phyloP scores from a whole-genome alignment of 2,888 invertebrate genomes.

The Lochmaea capreae region DNA sequence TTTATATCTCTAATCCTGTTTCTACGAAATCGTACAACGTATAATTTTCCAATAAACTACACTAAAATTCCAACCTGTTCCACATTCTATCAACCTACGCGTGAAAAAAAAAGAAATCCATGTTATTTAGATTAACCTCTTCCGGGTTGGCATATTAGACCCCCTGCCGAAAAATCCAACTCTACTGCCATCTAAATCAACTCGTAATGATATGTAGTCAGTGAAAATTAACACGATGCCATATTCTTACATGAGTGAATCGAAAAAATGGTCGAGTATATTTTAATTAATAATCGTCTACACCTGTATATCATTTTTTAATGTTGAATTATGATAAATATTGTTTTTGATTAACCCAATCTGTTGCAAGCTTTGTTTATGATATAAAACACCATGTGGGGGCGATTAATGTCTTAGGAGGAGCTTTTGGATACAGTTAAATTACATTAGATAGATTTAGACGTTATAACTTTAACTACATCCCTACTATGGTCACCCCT shows the following conservation, averaged over 20 bases:
- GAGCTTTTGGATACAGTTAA: no score
- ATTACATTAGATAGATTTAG: no score
- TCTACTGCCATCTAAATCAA: constrained; percentile 27
- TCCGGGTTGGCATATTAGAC: constrained; percentile 27
- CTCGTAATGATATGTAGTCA: constrained; percentile 28
- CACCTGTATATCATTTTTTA: constrained; percentile 6
- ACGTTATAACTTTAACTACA: no score
- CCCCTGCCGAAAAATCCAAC: constrained; percentile 25
- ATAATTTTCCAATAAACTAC: constrained; percentile 26
- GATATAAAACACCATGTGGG: background rate
- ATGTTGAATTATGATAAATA: background rate
- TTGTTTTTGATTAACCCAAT: background rate
- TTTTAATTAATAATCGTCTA: constrained; percentile 5
- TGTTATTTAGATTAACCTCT: constrained; percentile 24
- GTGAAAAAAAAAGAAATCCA: constrained; percentile 19
- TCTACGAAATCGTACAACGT: background rate
- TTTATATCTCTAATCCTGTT: no score
- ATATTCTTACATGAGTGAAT: constrained; percentile 22
- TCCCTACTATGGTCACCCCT: no score
- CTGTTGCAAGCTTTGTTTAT: background rate
- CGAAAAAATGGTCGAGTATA: background rate
- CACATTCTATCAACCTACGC: constrained; percentile 22
- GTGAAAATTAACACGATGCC: constrained; percentile 19
- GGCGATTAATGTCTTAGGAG: background rate
- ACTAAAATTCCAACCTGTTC: constrained; percentile 16